Evolutionary conservation across 2,113 vertebrate species (phyloP).

Genomic region (Antennarius striatus): DNA sequence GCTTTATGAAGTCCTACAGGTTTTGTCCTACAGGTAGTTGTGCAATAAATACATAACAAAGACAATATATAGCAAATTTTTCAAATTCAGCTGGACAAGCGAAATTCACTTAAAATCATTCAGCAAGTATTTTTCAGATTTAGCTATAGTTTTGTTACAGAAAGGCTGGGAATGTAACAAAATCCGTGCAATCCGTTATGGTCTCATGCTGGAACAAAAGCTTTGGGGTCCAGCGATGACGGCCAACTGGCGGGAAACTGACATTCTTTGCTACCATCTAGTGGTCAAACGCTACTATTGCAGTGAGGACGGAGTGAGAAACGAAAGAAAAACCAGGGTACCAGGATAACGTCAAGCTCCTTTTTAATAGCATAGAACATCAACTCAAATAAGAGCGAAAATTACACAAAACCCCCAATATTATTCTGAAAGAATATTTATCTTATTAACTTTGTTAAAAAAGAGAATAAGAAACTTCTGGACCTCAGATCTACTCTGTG

Average conservation of each 20-base stretch:
- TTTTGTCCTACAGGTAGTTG: too few species aligned
- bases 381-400: too few species aligned
- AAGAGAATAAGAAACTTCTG: not conserved
- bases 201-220: too few species aligned
- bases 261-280: conserved; percentile 50
- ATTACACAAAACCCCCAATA: too few species aligned
- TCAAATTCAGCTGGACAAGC: too few species aligned
- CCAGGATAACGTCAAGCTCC: not conserved
- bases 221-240: not conserved
- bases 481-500: not conserved
- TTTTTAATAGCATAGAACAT: too few species aligned
- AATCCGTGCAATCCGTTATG: not conserved
- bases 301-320: not conserved
- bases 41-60: too few species aligned
- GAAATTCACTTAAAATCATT: too few species aligned
- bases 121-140: not conserved
- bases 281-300: conserved; percentile 19
- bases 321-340: not conserved
- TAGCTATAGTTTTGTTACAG: not conserved
- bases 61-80: too few species aligned
- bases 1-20: too few species aligned
- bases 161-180: not conserved
- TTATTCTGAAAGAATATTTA: too few species aligned
- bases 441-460: too few species aligned
- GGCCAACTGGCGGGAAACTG: not conserved